Percentiles rank a stretch among this genome's conserved stretches.
Conservation (phyloP, 2,113 vertebrate genomes). For the Aphyosemion australe region DNA sequence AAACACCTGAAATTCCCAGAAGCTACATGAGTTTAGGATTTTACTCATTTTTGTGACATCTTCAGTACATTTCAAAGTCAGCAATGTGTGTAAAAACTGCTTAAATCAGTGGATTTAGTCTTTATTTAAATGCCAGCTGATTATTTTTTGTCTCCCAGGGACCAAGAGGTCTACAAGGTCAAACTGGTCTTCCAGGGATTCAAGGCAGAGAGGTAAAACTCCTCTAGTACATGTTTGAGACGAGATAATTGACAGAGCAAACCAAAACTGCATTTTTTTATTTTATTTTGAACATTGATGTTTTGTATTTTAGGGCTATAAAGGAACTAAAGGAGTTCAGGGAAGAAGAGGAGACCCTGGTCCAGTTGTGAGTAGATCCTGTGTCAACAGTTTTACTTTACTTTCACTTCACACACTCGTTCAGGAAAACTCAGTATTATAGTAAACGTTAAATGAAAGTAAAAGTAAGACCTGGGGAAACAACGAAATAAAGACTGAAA, state of each 20-base stretch:
- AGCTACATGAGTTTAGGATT: too few relatives aligned
- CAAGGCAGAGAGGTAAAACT: conserved; percentile 79
- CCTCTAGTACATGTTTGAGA: neutral
- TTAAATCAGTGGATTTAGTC: too few relatives aligned
- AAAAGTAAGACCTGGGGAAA: neutral
- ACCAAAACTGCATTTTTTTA: too few relatives aligned
- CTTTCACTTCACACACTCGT: too few relatives aligned
- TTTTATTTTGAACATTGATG: too few relatives aligned
- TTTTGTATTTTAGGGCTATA: conserved; percentile 75
- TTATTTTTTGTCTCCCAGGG: conserved; percentile 64
- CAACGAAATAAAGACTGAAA: neutral
- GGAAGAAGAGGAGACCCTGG: conserved; percentile 80
- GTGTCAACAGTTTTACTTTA: neutral
- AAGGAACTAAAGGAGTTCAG: conserved; percentile 80
- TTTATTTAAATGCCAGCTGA: neutral
- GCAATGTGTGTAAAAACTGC: neutral
- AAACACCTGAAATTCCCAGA: too few relatives aligned
- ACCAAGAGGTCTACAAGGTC: conserved; percentile 75
- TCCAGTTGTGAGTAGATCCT: conserved; percentile 65
- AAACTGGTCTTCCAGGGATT: conserved; percentile 70
- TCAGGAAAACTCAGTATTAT: neutral
- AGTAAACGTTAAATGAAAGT: neutral
- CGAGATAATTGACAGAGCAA: too few relatives aligned
- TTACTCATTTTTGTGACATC: neutral
- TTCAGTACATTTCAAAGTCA: neutral